Evolutionary conservation across 2,888 invertebrate species (phyloP).

Genomic region (Ochlodes sylvanus): DNA sequence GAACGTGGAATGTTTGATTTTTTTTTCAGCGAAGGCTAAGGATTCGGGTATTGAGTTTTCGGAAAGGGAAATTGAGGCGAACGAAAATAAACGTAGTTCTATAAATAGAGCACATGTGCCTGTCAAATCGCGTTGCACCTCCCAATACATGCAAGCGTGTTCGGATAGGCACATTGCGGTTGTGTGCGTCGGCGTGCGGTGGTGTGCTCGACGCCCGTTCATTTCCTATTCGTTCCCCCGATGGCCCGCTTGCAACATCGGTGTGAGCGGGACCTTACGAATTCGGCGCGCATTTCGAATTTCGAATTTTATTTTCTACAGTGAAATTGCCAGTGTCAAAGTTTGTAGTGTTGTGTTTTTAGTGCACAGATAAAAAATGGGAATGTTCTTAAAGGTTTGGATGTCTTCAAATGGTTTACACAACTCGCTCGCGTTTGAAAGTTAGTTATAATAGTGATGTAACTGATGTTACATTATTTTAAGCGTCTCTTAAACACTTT

Average conservation of each 20-base stretch:
- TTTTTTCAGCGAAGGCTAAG: neutral
- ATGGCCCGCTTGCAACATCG: conserved; percentile 81
- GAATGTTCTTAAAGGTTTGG: conserved; percentile 49
- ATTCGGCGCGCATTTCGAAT: conserved; percentile 73
- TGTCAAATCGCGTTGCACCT: conserved; percentile 73
- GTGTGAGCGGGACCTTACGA: conserved; percentile 80
- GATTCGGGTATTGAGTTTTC: conserved; percentile 17
- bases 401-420: conserved; percentile 45
- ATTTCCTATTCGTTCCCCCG: conserved; percentile 82
- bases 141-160: conserved; percentile 49
- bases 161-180: conserved; percentile 46
- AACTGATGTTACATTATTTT: conserved; percentile 36
- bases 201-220: conserved; percentile 69
- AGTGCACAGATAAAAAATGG: conserved; percentile 41
- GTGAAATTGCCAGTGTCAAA: conserved; percentile 50
- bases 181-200: conserved; percentile 52
- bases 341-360: conserved; percentile 51
- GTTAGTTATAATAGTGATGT: conserved; percentile 50
- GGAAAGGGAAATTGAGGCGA: conserved; percentile 38
- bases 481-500: conserved; percentile 30
- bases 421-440: conserved; percentile 48
- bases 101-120: conserved; percentile 71
- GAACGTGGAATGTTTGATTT: neutral
- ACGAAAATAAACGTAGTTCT: conserved; percentile 51
- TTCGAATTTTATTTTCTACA: conserved; percentile 48